Evolutionary conservation across 2,888 invertebrate genomes (phyloP), one percentile per base, ranked within the genome.

Genomic region (Lepeophtheirus nordmannii): DNA sequence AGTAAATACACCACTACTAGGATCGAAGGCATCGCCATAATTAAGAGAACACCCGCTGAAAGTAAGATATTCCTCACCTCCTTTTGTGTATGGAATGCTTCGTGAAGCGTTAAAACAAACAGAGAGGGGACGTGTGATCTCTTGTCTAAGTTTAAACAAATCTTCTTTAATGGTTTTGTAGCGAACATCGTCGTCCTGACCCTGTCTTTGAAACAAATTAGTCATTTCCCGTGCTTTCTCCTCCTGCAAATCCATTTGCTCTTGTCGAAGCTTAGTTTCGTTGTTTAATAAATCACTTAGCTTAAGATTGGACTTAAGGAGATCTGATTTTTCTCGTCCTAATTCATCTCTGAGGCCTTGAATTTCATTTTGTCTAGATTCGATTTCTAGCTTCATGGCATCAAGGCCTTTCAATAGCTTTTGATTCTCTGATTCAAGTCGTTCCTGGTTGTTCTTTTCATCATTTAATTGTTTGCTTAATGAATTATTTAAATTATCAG

Each of bases 1-100:
- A 12, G 37, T 40, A 23, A 66, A 66, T 1, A 61, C 22, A 11
- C 66, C 66, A 37, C 37, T 38, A 23, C 30, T 60, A 2, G 66
- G 41, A 46, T 66, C 66, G 22, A 66, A 39, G 40, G 46, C 46
- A 17, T 23, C 14, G 9, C 66, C 66, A 20, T 37, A 58, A 30
- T 66, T 66, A 17, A 66, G 17, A n/a, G 66, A 60, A 17, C 66
- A 66, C 10, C 60, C 60, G n/a, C 38, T 46, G 23, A 66, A 66
- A 8, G 66, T 66, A 20, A 66, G n/a, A 22, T 41, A 66, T 38
- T 66, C 66, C 22, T 66, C 66, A 17, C 66, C 66, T 10, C 66
- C 66, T 17, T 53, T 53, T 12, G 53, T 22, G 38, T 63, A 63
- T 10, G 63, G 63, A n/a, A 22, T 53, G 14, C 22, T 56, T 63